Conservation (phyloP, 2,797 vertebrate species). For the Crocodylus rhombifer region DNA sequence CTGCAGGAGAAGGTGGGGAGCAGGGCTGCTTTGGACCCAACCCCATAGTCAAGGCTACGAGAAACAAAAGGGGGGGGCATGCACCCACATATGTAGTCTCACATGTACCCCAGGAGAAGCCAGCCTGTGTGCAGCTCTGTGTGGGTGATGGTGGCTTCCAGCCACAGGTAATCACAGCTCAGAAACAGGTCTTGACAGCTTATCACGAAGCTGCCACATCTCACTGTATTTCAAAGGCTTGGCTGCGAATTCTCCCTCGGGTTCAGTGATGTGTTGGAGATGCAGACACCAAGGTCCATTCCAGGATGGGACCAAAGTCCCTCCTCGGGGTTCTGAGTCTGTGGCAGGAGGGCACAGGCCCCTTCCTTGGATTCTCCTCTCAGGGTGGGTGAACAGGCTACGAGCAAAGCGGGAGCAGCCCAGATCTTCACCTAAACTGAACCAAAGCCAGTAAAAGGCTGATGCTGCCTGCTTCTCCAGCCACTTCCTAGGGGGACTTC, state of each 20-base stretch:
- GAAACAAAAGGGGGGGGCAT: too few species aligned
- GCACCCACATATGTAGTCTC: background rate
- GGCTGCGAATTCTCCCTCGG: background rate
- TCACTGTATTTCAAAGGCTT: background rate
- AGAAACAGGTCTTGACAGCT: background rate
- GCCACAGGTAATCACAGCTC: background rate
- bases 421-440: background rate
- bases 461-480: background rate
- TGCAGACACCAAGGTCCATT: too few species aligned
- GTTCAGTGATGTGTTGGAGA: background rate
- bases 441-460: background rate
- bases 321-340: background rate
- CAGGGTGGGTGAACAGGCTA: too few species aligned
- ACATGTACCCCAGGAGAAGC: background rate
- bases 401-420: background rate
- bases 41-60: too few species aligned
- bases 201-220: background rate
- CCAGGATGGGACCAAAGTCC: background rate
- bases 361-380: too few species aligned
- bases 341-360: background rate
- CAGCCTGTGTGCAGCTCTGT: background rate
- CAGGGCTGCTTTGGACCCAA: too few species aligned
- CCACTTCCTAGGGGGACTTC: too few species aligned
- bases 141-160: background rate
- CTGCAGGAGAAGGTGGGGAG: accelerated